Evolutionary conservation across 2,888 invertebrate species (phyloP).

Genomic region (Brenthis hecate): DNA sequence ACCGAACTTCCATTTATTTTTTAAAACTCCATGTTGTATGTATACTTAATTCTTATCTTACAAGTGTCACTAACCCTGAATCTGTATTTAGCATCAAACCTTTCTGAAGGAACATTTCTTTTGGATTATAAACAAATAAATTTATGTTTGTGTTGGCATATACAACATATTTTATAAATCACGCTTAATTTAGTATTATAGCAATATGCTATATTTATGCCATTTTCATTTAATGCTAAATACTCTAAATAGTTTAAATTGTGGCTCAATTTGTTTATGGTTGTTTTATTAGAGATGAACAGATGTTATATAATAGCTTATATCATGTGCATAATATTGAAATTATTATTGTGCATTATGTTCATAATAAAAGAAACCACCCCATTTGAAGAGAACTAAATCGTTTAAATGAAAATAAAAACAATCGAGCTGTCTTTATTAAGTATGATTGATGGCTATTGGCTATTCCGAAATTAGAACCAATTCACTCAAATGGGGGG

Average conservation of each 20-base stretch:
- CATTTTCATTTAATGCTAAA: too few species aligned
- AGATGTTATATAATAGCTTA: neutral
- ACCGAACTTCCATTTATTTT: too few species aligned
- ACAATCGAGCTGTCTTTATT: slow-evolving; percentile 54
- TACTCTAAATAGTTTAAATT: too few species aligned
- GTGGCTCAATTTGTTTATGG: too few species aligned
- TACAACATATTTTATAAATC: too few species aligned
- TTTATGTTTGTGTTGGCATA: slow-evolving; percentile 3
- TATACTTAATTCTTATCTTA: slow-evolving; percentile 8
- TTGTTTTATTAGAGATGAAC: neutral
- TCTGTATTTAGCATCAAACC: slow-evolving; percentile 16
- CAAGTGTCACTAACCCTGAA: slow-evolving; percentile 14
- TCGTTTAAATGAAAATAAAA: slow-evolving; percentile 52
- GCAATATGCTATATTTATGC: too few species aligned
- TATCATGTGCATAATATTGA: neutral
- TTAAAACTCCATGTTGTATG: neutral
- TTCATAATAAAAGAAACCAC: neutral
- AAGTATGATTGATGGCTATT: slow-evolving; percentile 73
- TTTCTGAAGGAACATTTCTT: slow-evolving; percentile 17
- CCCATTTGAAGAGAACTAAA: slow-evolving; percentile 18
- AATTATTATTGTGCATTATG: neutral
- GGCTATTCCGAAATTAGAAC: slow-evolving; percentile 63
- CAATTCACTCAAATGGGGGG: slow-evolving; percentile 66
- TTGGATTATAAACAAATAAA: slow-evolving; percentile 19
- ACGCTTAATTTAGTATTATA: too few species aligned